A percentile compares a stretch with the other conserved stretches of the same genome.
phyloP scores from a whole-genome alignment of 1,140 invertebrate species.

The Danaus melanippus region DNA sequence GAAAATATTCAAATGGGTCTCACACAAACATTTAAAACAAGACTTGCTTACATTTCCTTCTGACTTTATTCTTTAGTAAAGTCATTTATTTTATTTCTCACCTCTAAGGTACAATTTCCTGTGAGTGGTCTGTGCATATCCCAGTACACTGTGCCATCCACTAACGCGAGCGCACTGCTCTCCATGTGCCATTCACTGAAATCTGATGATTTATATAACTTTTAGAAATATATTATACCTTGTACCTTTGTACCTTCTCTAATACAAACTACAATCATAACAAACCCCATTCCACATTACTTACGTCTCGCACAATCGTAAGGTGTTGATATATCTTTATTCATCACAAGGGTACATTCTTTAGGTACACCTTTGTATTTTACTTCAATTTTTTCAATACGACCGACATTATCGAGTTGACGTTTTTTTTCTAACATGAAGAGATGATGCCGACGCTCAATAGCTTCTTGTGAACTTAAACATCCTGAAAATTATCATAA shows the following conservation, averaged over 20 bases:
- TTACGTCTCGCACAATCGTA: conserved; percentile 92
- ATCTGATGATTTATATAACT: conserved; percentile 72
- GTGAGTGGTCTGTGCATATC: conserved; percentile 93
- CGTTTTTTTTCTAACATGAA: conserved; percentile 86
- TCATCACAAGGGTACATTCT: conserved; percentile 88
- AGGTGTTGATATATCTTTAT: conserved; percentile 93
- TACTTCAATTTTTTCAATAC: conserved; percentile 95
- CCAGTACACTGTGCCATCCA: conserved; percentile 86
- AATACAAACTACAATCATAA: no score
- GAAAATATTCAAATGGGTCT: conserved; percentile 10
- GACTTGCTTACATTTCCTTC: no score
- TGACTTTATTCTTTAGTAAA: neutral
- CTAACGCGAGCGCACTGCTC: conserved; percentile 83
- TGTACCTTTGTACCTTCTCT: no score
- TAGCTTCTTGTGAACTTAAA: conserved; percentile 55
- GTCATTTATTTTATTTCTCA: conserved; percentile 23
- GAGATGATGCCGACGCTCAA: conserved; percentile 76
- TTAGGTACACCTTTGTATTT: conserved; percentile 82
- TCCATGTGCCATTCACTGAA: conserved; percentile 80
- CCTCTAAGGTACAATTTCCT: conserved; percentile 82
- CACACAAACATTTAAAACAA: no score
- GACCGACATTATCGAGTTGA: conserved; percentile 79
- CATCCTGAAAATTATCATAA: conserved; percentile 43
- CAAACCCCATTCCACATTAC: conserved; percentile 26
- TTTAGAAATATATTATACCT: neutral